Evolutionary conservation across 2,113 vertebrate species (phyloP).

Genomic region (Garra rufa): DNA sequence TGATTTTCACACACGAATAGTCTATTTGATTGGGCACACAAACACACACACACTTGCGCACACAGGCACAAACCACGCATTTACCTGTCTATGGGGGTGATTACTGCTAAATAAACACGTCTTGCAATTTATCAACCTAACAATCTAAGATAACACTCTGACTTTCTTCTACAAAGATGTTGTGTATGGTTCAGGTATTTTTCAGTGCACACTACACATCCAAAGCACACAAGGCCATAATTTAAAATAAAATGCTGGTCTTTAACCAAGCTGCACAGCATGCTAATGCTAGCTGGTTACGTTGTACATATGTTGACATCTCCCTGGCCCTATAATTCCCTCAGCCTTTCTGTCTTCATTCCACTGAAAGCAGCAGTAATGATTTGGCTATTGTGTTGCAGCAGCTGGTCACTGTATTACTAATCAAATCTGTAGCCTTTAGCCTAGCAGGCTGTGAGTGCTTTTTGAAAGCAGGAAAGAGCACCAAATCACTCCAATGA

Average conservation of each 20-base stretch:
- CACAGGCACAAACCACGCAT: not conserved
- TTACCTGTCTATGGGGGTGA: not conserved
- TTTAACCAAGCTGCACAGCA: constrained; percentile 18
- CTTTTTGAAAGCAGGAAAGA: constrained; percentile 57
- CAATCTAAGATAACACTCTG: not conserved
- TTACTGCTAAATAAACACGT: not conserved
- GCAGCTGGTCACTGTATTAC: constrained; percentile 69
- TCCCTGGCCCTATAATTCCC: constrained; percentile 62
- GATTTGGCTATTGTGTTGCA: constrained; percentile 65
- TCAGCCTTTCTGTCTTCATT: constrained; percentile 71
- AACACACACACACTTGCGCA: not conserved
- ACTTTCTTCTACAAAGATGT: not conserved
- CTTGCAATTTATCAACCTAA: not conserved
- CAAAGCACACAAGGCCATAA: not conserved
- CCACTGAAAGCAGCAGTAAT: constrained; percentile 72
- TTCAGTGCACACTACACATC: not conserved
- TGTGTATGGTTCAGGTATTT: not conserved
- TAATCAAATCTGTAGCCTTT: constrained; percentile 67
- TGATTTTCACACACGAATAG: constrained; percentile 33
- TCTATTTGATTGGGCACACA: constrained; percentile 27
- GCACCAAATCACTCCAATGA: constrained; percentile 41
- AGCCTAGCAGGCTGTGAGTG: constrained; percentile 46
- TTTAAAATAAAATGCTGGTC: constrained; percentile 7
- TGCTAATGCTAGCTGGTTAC: constrained; percentile 26
- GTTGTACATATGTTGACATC: constrained; percentile 55